Base-by-base conservation (phyloP, 1,140 invertebrate genomes). In the Gryllus bimaculatus region DNA sequence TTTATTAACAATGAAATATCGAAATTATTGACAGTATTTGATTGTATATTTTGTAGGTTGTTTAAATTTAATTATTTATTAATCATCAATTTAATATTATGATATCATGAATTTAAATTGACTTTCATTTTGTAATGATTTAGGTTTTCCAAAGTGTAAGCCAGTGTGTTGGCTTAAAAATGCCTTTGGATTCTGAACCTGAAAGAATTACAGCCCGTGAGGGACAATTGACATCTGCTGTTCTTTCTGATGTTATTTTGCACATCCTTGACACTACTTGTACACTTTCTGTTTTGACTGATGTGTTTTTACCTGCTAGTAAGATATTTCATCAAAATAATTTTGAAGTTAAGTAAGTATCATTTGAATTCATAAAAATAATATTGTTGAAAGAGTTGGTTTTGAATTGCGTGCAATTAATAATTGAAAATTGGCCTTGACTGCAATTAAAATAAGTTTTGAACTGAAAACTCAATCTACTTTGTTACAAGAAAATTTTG, bases 211-310 rank as follows among this genome's bases (percentile, higher is more conserved):
- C 54, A 13, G 10, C 18, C 10, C 10, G 54, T 13, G 54, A 66
- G 10, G 54, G 54, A 66, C 10, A 66, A 13, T 18, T 66, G 10
- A 13, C 54, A 66, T 13, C 18, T 66, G 18, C 10, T 66, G 7
- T 66, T 66, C 54, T 66, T 18, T 66, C 54, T 66, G 92, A 94
- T 84, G 84, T 94, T n/a, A 87, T 92, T n/a, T 82, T 92, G 47
- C 92, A 93, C 82, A 82, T 93, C 18, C 82, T 92, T 80, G 94
- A 95, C 83, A 91, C 89, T 66, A 87, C 90, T 8, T 88, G 90
- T 79, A 94, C 91, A 2, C 82, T 94, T 74, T 87, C 87, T 79
- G 83, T 90, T 81, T 92, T 94, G 81, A 80, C 94, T 73, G 88
- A 91, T 48, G 86, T 90, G 47, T 92, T 92, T 83, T 86, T 89